Conservation (phyloP, 2,888 invertebrate species). For the Drosophila lutescens region DNA sequence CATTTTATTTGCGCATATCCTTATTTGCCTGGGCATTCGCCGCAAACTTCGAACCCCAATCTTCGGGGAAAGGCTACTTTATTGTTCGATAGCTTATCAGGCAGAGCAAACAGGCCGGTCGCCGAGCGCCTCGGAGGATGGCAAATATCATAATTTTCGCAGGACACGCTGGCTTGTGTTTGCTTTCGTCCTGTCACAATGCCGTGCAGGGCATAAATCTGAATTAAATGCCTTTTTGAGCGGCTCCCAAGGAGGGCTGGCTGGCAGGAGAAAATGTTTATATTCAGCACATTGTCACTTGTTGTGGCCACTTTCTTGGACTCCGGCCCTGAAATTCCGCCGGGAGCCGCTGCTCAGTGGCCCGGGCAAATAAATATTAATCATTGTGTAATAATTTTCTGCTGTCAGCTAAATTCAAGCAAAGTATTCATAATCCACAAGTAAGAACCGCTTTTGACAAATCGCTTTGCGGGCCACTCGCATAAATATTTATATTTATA, state of each 20-base stretch:
- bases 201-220: conserved; percentile 77
- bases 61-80: conserved; percentile 68
- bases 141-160: conserved; percentile 70
- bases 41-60: conserved; percentile 23
- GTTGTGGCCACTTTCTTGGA: conserved; percentile 46
- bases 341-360: conserved; percentile 50
- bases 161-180: conserved; percentile 65
- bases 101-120: conserved; percentile 25
- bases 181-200: conserved; percentile 66
- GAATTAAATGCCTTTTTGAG: conserved; percentile 79
- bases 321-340: conserved; percentile 17
- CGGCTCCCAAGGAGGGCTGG: conserved; percentile 14
- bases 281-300: conserved; percentile 74
- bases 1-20: conserved; percentile 79
- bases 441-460: conserved; percentile 80
- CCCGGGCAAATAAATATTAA: conserved; percentile 79
- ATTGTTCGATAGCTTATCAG: conserved; percentile 80
- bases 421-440: conserved; percentile 82
- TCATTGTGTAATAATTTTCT: conserved; percentile 82
- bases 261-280: conserved; percentile 25
- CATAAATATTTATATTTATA: conserved; percentile 43
- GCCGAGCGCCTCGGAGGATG: conserved; percentile 27
- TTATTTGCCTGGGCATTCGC: conserved; percentile 61
- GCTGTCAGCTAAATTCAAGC: conserved; percentile 82
- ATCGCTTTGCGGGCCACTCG: conserved; percentile 66